Base-by-base conservation (phyloP, 1,140 invertebrate species). In the Pentalonia nigronervosa region DNA sequence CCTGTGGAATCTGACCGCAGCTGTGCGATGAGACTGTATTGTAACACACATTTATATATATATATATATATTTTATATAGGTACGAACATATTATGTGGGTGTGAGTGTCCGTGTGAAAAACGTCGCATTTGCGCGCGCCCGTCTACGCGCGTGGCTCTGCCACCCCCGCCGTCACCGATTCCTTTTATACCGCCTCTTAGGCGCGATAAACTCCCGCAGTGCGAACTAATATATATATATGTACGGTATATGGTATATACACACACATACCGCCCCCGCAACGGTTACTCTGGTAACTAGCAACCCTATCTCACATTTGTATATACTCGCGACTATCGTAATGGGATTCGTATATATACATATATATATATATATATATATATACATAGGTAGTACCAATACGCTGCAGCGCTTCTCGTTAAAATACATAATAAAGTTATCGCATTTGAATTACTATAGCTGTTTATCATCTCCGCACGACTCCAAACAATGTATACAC, bases 1-100 rank as follows among this genome's bases (percentile, higher is more conserved):
- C 34, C 91, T 86, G 50, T 93, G 91, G 91, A 93, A 86, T 93
- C 81, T 93, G 91, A 93, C 91, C 91, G 81, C 91, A 93, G 91
- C 91, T 93, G 91, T 86, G 91, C 91, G 34, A 53, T 48, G 76
- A 36, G 6, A 67, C 30, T 67, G 36, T 7, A 41, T 25, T 30
- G 30, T 67, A 34, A n/a, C n/a, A 76, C 14, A 53, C 41, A 41
- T 4, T 41, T 4, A 41, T 41, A 41, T 41, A 41, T 41, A 41
- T 41, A 41, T 41, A 41, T 41, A 41, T 41, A 41, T 7, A 50
- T 17, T 3, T 14, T 11, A n/a, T 76, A 76, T 76, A 76, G 60
- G 60, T n/a, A 76, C n/a, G 60, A 47, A 30, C 45, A 30, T n/a
- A 47, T 47, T 47, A 7, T 45, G 45, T 45, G 84, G 9, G n/a